Conservation (phyloP, 2,113 vertebrate genomes). For the Leucoraja erinaceus region DNA sequence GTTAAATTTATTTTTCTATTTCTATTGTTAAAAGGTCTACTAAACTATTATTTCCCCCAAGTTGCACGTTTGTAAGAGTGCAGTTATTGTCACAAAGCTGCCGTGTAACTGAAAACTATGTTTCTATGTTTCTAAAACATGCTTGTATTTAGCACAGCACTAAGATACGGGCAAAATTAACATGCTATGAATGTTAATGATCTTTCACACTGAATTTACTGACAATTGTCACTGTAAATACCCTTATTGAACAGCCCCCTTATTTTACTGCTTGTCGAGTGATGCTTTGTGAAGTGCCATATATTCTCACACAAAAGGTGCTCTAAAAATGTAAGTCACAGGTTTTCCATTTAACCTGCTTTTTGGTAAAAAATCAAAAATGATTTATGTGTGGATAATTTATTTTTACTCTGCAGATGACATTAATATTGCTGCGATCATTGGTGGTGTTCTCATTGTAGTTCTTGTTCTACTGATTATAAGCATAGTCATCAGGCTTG, state of each 20-base stretch:
- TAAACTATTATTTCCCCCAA: neutral
- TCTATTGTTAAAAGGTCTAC: neutral
- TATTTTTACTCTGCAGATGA: slow-evolving; percentile 66
- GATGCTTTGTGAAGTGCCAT: neutral
- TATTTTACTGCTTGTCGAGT: neutral
- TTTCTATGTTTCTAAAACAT: too few relatives aligned
- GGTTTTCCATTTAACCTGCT: neutral
- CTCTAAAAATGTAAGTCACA: neutral
- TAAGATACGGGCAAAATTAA: neutral
- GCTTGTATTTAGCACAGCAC: neutral
- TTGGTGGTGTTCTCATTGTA: slow-evolving; percentile 75
- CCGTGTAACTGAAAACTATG: neutral
- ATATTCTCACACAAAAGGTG: neutral
- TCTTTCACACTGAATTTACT: neutral
- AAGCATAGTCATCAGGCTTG: slow-evolving; percentile 71
- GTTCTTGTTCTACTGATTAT: slow-evolving; percentile 64
- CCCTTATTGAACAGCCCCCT: neutral
- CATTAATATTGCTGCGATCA: slow-evolving; percentile 75
- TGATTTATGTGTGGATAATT: neutral
- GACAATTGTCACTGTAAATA: neutral
- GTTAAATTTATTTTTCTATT: neutral
- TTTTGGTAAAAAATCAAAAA: neutral
- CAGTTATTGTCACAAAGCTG: neutral
- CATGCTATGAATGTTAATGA: neutral
- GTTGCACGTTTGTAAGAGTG: neutral